Conservation (phyloP, 2,797 vertebrate genomes). For the Tadarida brasiliensis region DNA sequence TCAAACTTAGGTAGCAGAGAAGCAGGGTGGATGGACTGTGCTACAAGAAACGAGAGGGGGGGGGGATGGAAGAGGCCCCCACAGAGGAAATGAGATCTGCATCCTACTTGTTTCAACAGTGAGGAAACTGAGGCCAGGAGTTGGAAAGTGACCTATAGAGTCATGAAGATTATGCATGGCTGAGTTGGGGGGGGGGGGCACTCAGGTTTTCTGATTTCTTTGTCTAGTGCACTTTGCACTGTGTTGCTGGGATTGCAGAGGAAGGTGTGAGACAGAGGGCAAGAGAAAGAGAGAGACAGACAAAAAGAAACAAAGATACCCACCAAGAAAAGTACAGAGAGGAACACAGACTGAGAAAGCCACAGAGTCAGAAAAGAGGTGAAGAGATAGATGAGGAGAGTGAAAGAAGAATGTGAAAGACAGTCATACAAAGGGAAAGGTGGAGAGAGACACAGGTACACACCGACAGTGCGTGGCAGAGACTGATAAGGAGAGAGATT, state of each 20-base stretch:
- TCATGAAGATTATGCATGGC: not conserved
- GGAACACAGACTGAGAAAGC: not conserved
- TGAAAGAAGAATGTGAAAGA: not conserved
- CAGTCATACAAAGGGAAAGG: not conserved
- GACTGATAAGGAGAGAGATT: not conserved
- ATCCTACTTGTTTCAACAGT: not conserved
- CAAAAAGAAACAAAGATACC: not conserved
- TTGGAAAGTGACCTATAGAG: not conserved
- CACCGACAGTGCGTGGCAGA: not conserved
- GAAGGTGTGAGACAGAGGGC: not conserved
- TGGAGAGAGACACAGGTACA: not conserved
- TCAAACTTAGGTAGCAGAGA: not conserved
- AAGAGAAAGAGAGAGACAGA: not conserved
- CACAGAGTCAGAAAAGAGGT: not conserved
- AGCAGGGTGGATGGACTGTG: not conserved
- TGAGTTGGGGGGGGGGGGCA: not conserved
- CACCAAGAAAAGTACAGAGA: not conserved
- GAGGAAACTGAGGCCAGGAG: slow-evolving; percentile 55
- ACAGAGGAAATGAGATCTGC: not conserved
- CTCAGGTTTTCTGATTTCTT: not conserved
- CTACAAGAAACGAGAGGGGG: not conserved
- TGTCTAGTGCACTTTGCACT: not conserved
- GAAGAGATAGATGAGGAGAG: not conserved
- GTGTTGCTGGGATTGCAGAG: not conserved
- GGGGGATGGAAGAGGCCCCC: not conserved